Evolutionary conservation across 2,888 invertebrate species (phyloP).

Genomic region (Polydesmus complanatus): DNA sequence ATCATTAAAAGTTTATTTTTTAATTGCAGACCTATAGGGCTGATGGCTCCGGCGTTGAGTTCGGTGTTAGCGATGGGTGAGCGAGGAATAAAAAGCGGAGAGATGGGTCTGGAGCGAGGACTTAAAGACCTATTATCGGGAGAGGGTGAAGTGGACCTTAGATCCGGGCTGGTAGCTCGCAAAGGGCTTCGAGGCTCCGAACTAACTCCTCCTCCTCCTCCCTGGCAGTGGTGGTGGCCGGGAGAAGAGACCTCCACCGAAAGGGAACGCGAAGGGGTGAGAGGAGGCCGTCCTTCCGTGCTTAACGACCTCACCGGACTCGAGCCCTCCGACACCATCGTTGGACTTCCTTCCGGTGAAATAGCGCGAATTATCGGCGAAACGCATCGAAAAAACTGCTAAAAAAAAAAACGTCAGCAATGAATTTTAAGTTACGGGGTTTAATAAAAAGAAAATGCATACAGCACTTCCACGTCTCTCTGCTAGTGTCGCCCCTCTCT

Average conservation of each 20-base stretch:
- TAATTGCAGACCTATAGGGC: conserved; percentile 17
- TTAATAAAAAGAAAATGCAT: not conserved
- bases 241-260: conserved; percentile 12
- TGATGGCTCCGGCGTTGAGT: conserved; percentile 16
- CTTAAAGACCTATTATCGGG: conserved; percentile 40
- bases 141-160: conserved; percentile 35
- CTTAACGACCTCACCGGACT: not conserved
- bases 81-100: conserved; percentile 19
- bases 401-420: conserved; percentile 7
- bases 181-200: not conserved
- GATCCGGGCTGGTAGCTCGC: conserved; percentile 3
- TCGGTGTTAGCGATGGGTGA: conserved; percentile 18
- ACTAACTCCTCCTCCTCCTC: too few relatives aligned
- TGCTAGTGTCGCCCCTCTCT: not conserved
- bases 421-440: not conserved
- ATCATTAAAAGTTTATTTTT: not conserved
- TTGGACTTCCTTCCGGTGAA: conserved; percentile 46
- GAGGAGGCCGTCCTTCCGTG: conserved; percentile 3
- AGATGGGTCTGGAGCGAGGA: conserved; percentile 12
- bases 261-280: conserved; percentile 9
- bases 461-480: conserved; percentile 9
- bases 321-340: not conserved
- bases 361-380: conserved; percentile 72
- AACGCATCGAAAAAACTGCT: conserved; percentile 50
- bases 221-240: not conserved